phyloP scores from a whole-genome alignment of 2,888 invertebrate genomes.

The Meandrusa payeni region DNA sequence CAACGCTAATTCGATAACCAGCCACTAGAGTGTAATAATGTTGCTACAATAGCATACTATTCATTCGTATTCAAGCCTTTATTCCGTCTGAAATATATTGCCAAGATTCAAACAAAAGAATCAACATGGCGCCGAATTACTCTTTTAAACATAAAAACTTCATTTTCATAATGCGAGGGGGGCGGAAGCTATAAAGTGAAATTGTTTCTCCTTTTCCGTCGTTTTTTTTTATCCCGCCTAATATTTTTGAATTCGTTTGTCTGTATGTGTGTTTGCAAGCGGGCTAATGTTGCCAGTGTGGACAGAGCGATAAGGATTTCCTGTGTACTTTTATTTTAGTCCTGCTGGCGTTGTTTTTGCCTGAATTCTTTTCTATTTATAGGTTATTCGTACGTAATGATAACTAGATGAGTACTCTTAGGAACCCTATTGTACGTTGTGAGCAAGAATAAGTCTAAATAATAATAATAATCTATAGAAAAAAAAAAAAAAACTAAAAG shows the following conservation, averaged over 20 bases:
- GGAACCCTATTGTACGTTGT: no score
- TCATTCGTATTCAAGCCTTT: neutral
- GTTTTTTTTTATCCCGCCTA: slow-evolving; percentile 34
- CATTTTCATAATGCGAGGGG: slow-evolving; percentile 69
- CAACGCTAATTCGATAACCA: no score
- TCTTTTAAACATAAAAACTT: slow-evolving; percentile 59
- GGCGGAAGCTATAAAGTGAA: slow-evolving; percentile 69
- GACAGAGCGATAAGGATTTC: slow-evolving; percentile 36
- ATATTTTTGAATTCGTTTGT: slow-evolving; percentile 35
- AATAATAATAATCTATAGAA: no score
- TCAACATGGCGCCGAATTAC: slow-evolving; percentile 35
- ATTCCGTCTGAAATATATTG: slow-evolving; percentile 10
- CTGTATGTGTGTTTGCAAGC: slow-evolving; percentile 32
- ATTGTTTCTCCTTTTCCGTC: slow-evolving; percentile 60
- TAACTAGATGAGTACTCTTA: no score
- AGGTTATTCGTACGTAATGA: no score
- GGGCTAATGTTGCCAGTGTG: slow-evolving; percentile 34
- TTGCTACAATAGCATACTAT: no score
- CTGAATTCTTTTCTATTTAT: no score
- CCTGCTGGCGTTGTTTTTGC: no score
- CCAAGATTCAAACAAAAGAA: slow-evolving; percentile 25
- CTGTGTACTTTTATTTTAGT: no score
- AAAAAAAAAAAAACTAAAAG: no score
- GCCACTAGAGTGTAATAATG: no score
- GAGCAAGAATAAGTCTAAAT: no score